Evolutionary conservation across 2,113 vertebrate species (phyloP), one percentile per base, ranked within the genome.

Genomic region (Syngnathus scovelli): DNA sequence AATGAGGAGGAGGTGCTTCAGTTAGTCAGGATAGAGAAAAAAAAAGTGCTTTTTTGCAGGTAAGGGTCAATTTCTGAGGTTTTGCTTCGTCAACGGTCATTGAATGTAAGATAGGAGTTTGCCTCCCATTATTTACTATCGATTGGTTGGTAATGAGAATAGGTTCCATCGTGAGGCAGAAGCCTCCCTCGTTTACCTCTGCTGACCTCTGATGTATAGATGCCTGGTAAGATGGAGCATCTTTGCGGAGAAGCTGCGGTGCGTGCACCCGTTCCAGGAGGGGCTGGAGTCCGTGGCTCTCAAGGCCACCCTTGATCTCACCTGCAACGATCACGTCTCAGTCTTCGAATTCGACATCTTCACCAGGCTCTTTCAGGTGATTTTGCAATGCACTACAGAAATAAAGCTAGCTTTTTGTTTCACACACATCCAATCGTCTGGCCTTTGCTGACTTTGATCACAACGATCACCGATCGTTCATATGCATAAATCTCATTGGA

Each of bases 321-420:
- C 97, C 0, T 99, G 97, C 91, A 99, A 99, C 18, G 97, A 99
- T 82, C 98, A 96, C 91, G 98, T 99, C 87, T 99, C 97, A 0
- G 95, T 99, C 0, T 99, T 99, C 69, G 97, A 99, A 85, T 99
- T 99, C 18, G 97, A 99, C 84, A 99, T 99, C 87, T 99, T 99
- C 87, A 99, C 97, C 49, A 86, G 97, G 0, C 95, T 99, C 16
- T 99, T 99, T 87, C 97, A 99, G 96, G 97, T 96, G 36, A 89
- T 33, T 33, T 33, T 33, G 2, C 27, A 33, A 33, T 33, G 27
- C 27, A 33, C 27, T 33, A 33, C 27, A 33, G 27, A 33, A 33
- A 43, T 43, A 43, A 92, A 64, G 2, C n/a, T 18, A 16, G 6
- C 10, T 13, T 13, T 15, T 27, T 58, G 12, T 36, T 58, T 58